Evolutionary conservation across 2,113 vertebrate species (phyloP).

Genomic region (Calypte anna): DNA sequence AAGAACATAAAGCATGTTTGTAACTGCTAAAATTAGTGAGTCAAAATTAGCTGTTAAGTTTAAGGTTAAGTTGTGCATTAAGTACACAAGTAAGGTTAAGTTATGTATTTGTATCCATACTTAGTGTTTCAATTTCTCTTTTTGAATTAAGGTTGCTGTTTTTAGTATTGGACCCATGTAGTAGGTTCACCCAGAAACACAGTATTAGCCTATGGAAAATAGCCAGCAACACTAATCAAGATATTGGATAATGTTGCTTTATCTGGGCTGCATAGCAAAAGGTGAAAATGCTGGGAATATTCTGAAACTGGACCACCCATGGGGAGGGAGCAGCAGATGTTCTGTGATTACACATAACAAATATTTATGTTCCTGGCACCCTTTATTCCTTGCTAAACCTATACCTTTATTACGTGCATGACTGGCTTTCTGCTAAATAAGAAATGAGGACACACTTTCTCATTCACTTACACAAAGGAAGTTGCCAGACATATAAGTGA

Average conservation of each 20-base stretch:
- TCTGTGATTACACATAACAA: slow-evolving; percentile 41
- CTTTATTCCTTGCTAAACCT: slow-evolving; percentile 7
- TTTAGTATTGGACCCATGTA: background rate
- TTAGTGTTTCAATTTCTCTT: background rate
- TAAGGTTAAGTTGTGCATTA: too few species aligned
- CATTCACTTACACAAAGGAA: background rate
- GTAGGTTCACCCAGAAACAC: background rate
- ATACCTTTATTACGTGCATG: background rate
- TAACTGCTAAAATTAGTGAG: background rate
- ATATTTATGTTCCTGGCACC: slow-evolving; percentile 31
- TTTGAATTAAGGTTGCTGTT: background rate
- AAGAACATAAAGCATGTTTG: background rate
- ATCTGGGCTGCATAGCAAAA: background rate
- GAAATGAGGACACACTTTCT: slow-evolving; percentile 5
- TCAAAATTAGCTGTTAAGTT: background rate
- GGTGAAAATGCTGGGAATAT: background rate
- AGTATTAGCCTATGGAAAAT: background rate
- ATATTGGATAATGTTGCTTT: background rate
- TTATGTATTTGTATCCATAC: background rate
- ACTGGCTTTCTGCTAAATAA: slow-evolving; percentile 37
- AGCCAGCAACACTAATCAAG: background rate
- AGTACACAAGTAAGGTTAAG: background rate
- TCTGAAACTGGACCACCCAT: slow-evolving; percentile 52
- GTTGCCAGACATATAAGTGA: background rate
- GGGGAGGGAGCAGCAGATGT: slow-evolving; percentile 53